Evolutionary conservation across 2,797 vertebrate genomes (phyloP), one percentile per base, ranked within the genome.

Genomic region (Miichthys miiuy): DNA sequence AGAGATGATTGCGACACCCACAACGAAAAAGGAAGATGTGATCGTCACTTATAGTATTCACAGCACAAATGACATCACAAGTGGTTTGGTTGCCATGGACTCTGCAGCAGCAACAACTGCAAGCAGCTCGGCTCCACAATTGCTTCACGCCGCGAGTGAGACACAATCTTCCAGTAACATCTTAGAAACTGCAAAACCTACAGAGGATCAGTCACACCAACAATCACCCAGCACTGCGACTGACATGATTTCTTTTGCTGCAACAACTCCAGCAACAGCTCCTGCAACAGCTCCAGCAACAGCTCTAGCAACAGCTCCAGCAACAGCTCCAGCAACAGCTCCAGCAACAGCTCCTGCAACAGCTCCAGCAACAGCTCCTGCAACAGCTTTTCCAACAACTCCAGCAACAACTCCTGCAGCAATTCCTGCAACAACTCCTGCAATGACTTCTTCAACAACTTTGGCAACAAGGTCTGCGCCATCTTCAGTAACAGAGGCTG

Each of bases 101-200:
- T 58, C 63, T 7, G 18, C 18, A 41, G 63, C n/a, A 23, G 23
- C 21, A 70, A 25, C 21, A 70, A 25, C 65, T 18, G 38, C 66
- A 17, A 72, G 20, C 68, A 81, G 20, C 25, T 41, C 57, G 0
- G 2, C 12, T 11, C 44, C 13, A n/a, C 34, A 0, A 6, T 3
- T 10, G 80, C 34, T 2, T 75, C 50, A 2, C 6, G 17, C 5
- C 34, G 34, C 51, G 21, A 27, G 2, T 12, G 56, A 52, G 54
- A 6, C 23, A 8, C 56, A 46, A 17, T 13, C 17, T 21, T 20
- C 61, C 38, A 12, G 1, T 17, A 30, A 1, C 5, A n/a, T 20
- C 4, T 1, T 71, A 17, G 52, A 58, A 41, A 25, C 72, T 11
- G 20, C 25, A 8, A 66, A 64, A 50, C n/a, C 64, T 0, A 34